Percentiles rank a stretch among this genome's conserved stretches.
These are phyloP conservation scores for Lerema accius DNA, from an alignment of 1,140 invertebrate species.

Conservation along the genomic window DNA sequence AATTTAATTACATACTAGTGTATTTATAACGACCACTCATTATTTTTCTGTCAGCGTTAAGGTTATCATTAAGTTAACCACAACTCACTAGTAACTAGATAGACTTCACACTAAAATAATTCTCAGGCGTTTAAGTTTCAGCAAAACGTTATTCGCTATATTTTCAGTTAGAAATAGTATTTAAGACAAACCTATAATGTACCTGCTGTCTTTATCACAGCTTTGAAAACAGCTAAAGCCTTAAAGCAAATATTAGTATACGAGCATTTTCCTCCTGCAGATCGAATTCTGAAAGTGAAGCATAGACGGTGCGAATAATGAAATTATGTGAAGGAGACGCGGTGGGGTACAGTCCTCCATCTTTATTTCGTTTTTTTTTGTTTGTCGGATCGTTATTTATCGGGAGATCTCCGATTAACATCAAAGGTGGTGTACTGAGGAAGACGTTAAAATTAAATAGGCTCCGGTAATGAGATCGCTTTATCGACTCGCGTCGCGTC, in stretches of 20 bases:
- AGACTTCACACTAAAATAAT: no score
- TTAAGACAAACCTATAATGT: not conserved
- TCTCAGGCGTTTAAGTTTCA: no score
- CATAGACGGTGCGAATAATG: constrained; percentile 57
- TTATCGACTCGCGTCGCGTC: constrained; percentile 24
- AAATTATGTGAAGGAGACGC: constrained; percentile 60
- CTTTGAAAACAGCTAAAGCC: not conserved
- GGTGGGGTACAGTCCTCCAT: constrained; percentile 24
- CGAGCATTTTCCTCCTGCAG: constrained; percentile 43
- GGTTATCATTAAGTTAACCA: no score
- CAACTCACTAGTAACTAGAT: no score
- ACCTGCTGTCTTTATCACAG: constrained; percentile 2
- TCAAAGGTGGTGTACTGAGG: constrained; percentile 60
- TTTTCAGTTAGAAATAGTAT: constrained; percentile 9
- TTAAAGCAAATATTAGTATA: constrained; percentile 18
- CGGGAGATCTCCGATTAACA: constrained; percentile 70
- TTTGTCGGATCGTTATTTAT: constrained; percentile 73
- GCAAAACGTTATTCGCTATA: no score
- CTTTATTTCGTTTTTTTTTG: constrained; percentile 54
- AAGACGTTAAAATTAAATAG: constrained; percentile 64
- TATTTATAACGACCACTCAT: constrained; percentile 3
- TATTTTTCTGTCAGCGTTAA: no score
- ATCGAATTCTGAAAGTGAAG: constrained; percentile 40
- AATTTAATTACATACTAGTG: constrained; percentile 1
- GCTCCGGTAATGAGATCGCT: constrained; percentile 31